phyloP scores from a whole-genome alignment of 1,140 invertebrate genomes.

The Protaetia brevitarsis region DNA sequence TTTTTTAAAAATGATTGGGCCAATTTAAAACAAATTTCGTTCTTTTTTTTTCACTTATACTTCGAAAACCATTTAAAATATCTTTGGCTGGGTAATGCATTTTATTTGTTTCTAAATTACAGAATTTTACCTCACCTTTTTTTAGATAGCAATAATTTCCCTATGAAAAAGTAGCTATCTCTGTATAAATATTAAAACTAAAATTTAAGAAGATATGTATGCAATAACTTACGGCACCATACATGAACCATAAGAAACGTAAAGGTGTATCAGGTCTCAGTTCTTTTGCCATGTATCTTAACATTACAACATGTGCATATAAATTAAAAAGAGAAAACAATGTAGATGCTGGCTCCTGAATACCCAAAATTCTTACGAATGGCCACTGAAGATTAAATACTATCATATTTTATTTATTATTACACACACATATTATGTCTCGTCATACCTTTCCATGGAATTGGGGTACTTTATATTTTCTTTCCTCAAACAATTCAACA shows the following conservation, averaged over 20 bases:
- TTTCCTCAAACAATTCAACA: constrained; percentile 70
- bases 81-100: too few species aligned
- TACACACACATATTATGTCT: too few species aligned
- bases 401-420: too few species aligned
- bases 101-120: too few species aligned
- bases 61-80: too few species aligned
- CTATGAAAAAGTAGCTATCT: too few species aligned
- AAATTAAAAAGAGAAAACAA: constrained; percentile 90
- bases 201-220: neutral
- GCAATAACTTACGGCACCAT: constrained; percentile 69
- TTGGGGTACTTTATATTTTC: constrained; percentile 75
- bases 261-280: constrained; percentile 67
- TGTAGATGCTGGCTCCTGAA: constrained; percentile 94
- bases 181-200: neutral
- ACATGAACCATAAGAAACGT: constrained; percentile 74
- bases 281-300: constrained; percentile 62
- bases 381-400: constrained; percentile 97
- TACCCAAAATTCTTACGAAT: constrained; percentile 79
- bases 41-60: too few species aligned
- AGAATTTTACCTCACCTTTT: too few species aligned
- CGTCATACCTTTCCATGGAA: constrained; percentile 93
- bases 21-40: too few species aligned
- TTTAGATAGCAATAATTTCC: too few species aligned
- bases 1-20: too few species aligned
- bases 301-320: constrained; percentile 67